phyloP scores from a whole-genome alignment of 2,888 invertebrate genomes.

The Calliopum simillimum region DNA sequence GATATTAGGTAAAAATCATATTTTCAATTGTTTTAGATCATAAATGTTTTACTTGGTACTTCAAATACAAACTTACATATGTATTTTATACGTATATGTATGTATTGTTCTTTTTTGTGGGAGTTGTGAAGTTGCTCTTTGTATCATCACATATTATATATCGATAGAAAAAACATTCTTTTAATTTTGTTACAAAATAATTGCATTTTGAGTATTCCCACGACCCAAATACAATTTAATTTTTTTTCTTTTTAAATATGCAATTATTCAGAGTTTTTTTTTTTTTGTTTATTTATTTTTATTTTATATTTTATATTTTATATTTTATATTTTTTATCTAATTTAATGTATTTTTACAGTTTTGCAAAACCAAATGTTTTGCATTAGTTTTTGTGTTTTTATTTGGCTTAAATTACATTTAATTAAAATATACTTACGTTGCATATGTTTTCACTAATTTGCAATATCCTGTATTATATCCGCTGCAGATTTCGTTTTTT shows the following conservation, averaged over 20 bases:
- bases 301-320: no score
- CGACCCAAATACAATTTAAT: slow-evolving; percentile 19
- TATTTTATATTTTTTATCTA: slow-evolving; percentile 4
- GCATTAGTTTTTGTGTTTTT: neutral
- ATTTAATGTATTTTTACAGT: slow-evolving; percentile 7
- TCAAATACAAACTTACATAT: no score
- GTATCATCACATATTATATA: no score
- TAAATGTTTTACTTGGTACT: no score
- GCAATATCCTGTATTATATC: slow-evolving; percentile 62
- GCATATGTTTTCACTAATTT: slow-evolving; percentile 48
- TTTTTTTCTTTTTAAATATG: slow-evolving; percentile 20
- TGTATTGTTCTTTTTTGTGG: no score
- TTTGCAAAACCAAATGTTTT: neutral
- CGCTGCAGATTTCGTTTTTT: slow-evolving; percentile 46
- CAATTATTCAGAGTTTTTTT: neutral
- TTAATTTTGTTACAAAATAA: no score
- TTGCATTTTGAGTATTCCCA: neutral
- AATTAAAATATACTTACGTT: slow-evolving; percentile 14
- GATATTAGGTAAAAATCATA: no score
- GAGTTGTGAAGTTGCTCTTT: no score
- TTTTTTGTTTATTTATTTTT: slow-evolving; percentile 5
- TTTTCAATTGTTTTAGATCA: no score
- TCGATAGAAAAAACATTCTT: no score
- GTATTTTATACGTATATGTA: no score
- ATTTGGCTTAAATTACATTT: slow-evolving; percentile 9